Conservation (phyloP, 2,888 invertebrate genomes). For the Phorcus lineatus region DNA sequence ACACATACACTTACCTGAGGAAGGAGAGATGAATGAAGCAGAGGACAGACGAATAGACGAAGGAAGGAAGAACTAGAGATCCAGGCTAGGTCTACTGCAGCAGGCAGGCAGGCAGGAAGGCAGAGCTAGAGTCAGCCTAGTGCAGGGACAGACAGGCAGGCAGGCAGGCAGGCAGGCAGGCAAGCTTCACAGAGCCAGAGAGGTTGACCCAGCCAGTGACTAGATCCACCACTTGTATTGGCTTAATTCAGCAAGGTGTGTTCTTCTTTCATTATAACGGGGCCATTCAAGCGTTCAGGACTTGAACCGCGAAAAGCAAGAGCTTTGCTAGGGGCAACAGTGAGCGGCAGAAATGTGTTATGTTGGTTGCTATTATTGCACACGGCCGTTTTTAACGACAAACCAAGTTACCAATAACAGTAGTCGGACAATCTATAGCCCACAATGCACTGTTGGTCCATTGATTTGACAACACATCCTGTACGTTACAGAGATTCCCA, state of each 20-base stretch:
- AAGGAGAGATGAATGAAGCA: no score
- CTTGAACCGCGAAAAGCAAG: slow-evolving; percentile 15
- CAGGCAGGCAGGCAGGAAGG: neutral
- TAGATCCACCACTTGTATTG: slow-evolving; percentile 18
- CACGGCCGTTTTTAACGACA: slow-evolving; percentile 19
- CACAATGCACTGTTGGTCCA: slow-evolving; percentile 24
- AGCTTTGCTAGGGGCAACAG: slow-evolving; percentile 20
- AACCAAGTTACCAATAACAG: slow-evolving; percentile 24
- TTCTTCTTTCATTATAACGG: slow-evolving; percentile 21
- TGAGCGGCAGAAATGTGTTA: slow-evolving; percentile 12
- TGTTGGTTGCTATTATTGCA: slow-evolving; percentile 19
- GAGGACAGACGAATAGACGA: neutral
- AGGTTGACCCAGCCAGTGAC: slow-evolving; percentile 8
- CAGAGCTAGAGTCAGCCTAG: no score
- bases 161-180: neutral
- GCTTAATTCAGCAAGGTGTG: slow-evolving; percentile 22
- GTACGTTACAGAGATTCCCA: neutral
- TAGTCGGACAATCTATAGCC: slow-evolving; percentile 18
- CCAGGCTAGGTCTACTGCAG: neutral
- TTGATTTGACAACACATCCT: slow-evolving; percentile 23
- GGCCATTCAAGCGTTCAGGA: slow-evolving; percentile 21
- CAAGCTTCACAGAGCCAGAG: neutral
- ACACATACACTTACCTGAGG: neutral
- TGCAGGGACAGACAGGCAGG: neutral
- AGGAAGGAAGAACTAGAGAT: neutral